phyloP scores from a whole-genome alignment of 1,140 invertebrate species.

The Pararge aegeria region DNA sequence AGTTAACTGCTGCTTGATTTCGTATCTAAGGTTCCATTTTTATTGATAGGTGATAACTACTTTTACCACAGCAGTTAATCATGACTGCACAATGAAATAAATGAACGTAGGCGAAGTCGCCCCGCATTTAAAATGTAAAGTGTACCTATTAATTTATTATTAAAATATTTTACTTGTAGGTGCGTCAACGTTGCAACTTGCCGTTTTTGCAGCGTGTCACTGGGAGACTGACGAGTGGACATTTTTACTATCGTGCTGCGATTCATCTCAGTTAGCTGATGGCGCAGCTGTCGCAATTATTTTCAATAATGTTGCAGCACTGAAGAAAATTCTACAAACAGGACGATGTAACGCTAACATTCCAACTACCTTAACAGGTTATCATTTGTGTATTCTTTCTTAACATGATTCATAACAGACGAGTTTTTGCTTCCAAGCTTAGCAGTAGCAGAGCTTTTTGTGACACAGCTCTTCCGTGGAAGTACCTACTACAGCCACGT shows the following conservation, averaged over 20 bases:
- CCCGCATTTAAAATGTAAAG: too few relatives aligned
- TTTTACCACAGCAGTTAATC: too few relatives aligned
- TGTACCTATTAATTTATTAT: too few relatives aligned
- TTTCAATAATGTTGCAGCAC: conserved; percentile 58
- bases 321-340: conserved; percentile 61
- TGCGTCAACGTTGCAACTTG: conserved; percentile 68
- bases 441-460: too few relatives aligned
- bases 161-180: conserved; percentile 41
- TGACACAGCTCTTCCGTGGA: too few relatives aligned
- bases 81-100: too few relatives aligned
- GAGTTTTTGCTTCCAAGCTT: too few relatives aligned
- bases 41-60: too few relatives aligned
- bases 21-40: too few relatives aligned
- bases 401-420: too few relatives aligned
- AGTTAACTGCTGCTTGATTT: not conserved
- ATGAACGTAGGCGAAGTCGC: too few relatives aligned
- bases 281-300: conserved; percentile 68
- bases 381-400: conserved; percentile 11
- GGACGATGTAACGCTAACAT: conserved; percentile 67
- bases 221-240: conserved; percentile 61
- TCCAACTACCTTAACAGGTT: conserved; percentile 67
- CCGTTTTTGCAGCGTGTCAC: conserved; percentile 61
- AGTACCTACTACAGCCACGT: too few relatives aligned
- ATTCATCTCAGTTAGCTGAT: conserved; percentile 70
- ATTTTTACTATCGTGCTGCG: conserved; percentile 62